A percentile compares a stretch with the other conserved stretches of the same genome.
Evolutionary conservation across 1,140 invertebrate species (phyloP).

Genomic region (Philaenus spumarius): DNA sequence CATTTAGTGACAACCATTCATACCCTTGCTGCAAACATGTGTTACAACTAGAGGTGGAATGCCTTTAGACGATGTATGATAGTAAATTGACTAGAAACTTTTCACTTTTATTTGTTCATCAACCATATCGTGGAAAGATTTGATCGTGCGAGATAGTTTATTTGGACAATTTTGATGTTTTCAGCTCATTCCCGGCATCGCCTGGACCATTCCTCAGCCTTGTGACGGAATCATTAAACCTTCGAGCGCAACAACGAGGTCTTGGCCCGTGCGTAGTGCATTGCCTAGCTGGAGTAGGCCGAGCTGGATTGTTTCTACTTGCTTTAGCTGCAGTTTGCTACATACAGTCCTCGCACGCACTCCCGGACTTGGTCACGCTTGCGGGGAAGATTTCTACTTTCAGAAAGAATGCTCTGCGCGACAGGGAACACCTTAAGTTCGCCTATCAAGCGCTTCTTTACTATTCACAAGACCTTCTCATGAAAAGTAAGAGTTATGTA

Average conservation of each 20-base stretch:
- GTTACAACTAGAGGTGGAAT: no score
- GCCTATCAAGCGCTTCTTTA: conserved; percentile 54
- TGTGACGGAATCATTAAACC: conserved; percentile 50
- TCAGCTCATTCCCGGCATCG: conserved; percentile 53
- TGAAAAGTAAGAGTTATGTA: no score
- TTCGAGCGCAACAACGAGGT: conserved; percentile 53
- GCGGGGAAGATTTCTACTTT: conserved; percentile 42
- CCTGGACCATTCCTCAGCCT: conserved; percentile 48
- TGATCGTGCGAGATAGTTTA: no score
- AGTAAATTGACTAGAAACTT: no score
- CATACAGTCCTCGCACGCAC: conserved; percentile 31
- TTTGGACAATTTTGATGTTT: no score
- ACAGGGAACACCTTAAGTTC: conserved; percentile 58
- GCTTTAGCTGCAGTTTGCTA: conserved; percentile 51
- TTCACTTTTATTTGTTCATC: no score
- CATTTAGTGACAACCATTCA: no score
- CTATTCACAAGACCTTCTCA: conserved; percentile 51
- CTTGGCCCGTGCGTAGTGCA: conserved; percentile 59
- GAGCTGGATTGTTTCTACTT: conserved; percentile 58
- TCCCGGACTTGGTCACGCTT: conserved; percentile 37
- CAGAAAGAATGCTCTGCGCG: conserved; percentile 51
- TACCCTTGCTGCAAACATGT: no score
- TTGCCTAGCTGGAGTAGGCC: conserved; percentile 55
- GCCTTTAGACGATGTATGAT: no score
- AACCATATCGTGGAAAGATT: no score